These are phyloP conservation scores for Semnornis frantzii DNA, from an alignment of 2,113 vertebrate genomes.

Conservation along the genomic window DNA sequence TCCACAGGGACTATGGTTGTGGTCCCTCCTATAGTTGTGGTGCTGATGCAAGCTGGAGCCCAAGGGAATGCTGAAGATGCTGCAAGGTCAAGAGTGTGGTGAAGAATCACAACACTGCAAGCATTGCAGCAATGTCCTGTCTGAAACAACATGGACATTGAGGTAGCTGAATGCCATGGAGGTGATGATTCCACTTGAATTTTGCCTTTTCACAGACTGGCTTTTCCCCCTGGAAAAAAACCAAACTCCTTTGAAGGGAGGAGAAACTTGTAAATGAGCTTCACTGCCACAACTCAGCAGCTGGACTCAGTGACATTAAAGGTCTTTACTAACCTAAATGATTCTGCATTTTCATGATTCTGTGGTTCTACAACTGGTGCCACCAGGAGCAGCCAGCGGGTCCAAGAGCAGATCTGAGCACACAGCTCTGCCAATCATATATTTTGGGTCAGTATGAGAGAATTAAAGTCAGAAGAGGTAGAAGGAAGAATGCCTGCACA, in stretches of 20 bases:
- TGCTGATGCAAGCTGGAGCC: background rate
- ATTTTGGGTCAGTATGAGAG: constrained; percentile 66
- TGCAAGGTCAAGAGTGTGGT: background rate
- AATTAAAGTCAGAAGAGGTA: constrained; percentile 74
- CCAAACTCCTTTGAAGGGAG: background rate
- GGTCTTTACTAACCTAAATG: no score
- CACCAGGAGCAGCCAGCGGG: fast-evolving
- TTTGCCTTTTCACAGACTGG: background rate
- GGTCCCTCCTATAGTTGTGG: no score
- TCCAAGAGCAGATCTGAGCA: constrained; percentile 11
- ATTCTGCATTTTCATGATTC: background rate
- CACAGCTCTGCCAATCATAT: constrained; percentile 78
- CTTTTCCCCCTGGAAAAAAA: background rate
- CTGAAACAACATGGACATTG: background rate
- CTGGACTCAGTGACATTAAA: background rate
- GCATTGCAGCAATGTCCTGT: background rate
- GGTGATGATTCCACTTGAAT: background rate
- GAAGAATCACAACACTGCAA: background rate
- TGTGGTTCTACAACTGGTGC: background rate
- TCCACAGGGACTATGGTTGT: background rate
- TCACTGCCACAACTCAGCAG: background rate
- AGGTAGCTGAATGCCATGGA: background rate
- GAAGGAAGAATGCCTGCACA: constrained; percentile 57
- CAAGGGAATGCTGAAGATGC: background rate
- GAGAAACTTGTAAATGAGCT: background rate